These are phyloP conservation scores for Pomacea canaliculata DNA, from an alignment of 2,888 invertebrate genomes.

Conservation along the genomic window DNA sequence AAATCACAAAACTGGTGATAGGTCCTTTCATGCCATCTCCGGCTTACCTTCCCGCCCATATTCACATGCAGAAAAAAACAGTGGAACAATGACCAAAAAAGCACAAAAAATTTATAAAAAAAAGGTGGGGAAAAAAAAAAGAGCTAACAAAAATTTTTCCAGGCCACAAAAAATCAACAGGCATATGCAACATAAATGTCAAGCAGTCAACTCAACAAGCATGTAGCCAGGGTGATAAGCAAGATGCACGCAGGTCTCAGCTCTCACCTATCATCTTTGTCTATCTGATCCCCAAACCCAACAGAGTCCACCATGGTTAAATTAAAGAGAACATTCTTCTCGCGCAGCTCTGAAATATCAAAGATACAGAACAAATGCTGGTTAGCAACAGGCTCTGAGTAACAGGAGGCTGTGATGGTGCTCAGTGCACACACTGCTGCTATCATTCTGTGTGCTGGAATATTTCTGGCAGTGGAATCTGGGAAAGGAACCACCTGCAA, in stretches of 20 bases:
- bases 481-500: neutral
- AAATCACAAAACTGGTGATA: too few relatives aligned
- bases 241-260: neutral
- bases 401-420: neutral
- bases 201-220: neutral
- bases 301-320: conserved; percentile 97
- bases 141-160: too few relatives aligned
- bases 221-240: neutral
- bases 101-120: too few relatives aligned
- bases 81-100: too few relatives aligned
- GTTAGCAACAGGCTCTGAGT: neutral
- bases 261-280: conserved; percentile 87
- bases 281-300: conserved; percentile 99
- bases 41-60: too few relatives aligned
- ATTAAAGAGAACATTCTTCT: conserved; percentile 73
- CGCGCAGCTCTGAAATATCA: conserved; percentile 70
- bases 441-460: neutral
- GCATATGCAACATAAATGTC: too few relatives aligned
- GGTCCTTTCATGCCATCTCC: too few relatives aligned
- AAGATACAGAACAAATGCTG: conserved; percentile 6
- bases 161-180: too few relatives aligned
- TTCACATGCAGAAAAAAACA: too few relatives aligned
- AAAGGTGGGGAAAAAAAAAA: too few relatives aligned
- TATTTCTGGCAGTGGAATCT: neutral
- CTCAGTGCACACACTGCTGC: too few relatives aligned